Percentiles rank a stretch among this genome's conserved stretches.
phyloP scores from a whole-genome alignment of 2,888 invertebrate genomes.

The Rhingia campestris region DNA sequence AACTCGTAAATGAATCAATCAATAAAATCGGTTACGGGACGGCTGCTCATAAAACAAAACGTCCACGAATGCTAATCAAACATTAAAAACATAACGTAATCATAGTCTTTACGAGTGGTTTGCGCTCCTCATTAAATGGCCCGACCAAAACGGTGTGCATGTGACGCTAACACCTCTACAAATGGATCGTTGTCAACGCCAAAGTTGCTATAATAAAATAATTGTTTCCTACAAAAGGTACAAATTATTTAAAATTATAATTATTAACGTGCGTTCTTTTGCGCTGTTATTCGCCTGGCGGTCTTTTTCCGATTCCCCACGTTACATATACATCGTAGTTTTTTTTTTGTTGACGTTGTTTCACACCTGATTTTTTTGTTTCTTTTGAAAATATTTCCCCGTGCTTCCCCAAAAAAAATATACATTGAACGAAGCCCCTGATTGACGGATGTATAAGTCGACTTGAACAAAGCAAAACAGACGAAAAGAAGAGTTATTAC shows the following conservation, averaged over 20 bases:
- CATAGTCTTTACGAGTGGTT: slow-evolving; percentile 50
- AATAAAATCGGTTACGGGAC: slow-evolving; percentile 27
- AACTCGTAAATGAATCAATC: slow-evolving; percentile 47
- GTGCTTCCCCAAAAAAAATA: not conserved
- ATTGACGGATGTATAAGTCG: slow-evolving; percentile 59
- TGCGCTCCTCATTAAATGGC: slow-evolving; percentile 36
- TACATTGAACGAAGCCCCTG: slow-evolving; percentile 20
- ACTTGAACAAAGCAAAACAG: slow-evolving; percentile 42
- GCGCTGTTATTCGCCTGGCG: not conserved
- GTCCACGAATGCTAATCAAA: slow-evolving; percentile 51
- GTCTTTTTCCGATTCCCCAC: not conserved
- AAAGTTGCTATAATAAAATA: slow-evolving; percentile 58
- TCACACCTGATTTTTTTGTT: slow-evolving; percentile 54
- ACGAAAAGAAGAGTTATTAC: slow-evolving; percentile 75
- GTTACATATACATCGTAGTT: not conserved
- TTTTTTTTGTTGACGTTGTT: slow-evolving; percentile 36
- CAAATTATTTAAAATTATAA: slow-evolving; percentile 62
- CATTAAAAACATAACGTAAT: slow-evolving; percentile 59
- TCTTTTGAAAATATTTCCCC: not conserved
- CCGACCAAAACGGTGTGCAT: slow-evolving; percentile 39
- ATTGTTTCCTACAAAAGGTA: slow-evolving; percentile 55
- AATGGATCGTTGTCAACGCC: slow-evolving; percentile 8
- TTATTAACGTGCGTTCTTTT: slow-evolving; percentile 29
- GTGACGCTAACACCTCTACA: slow-evolving; percentile 38
- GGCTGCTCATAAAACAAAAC: slow-evolving; percentile 26